Conservation (phyloP, 1,140 invertebrate species). For the Zaprionus nigranus region DNA sequence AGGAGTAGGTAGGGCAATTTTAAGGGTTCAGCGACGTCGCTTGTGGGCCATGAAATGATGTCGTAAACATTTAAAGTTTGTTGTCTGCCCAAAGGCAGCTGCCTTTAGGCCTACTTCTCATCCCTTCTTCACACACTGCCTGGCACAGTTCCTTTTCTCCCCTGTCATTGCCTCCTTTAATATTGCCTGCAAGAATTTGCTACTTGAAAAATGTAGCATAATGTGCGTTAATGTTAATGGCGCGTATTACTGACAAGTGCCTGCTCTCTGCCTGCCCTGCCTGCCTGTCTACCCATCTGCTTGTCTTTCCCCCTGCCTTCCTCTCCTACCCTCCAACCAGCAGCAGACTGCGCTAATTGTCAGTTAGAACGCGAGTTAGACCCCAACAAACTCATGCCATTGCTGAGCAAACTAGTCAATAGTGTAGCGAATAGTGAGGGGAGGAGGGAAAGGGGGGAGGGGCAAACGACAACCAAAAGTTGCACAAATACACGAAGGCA, state of each 20-base stretch:
- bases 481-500: constrained; percentile 19
- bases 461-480: constrained; percentile 47
- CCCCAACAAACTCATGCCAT: constrained; percentile 23
- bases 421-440: background rate
- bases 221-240: constrained; percentile 83
- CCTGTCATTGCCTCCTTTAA: constrained; percentile 9
- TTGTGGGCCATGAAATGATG: constrained; percentile 82
- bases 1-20: constrained; percentile 24
- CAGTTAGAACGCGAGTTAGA: constrained; percentile 21
- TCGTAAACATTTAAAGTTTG: constrained; percentile 83
- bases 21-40: constrained; percentile 66
- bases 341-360: constrained; percentile 68
- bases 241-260: constrained; percentile 83
- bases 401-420: constrained; percentile 48
- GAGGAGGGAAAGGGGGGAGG: background rate
- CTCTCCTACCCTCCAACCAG: too few species aligned
- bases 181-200: constrained; percentile 69
- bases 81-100: constrained; percentile 55
- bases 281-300: background rate
- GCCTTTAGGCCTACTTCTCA: constrained; percentile 6
- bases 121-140: background rate
- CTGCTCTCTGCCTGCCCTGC: constrained; percentile 10
- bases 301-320: background rate
- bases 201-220: constrained; percentile 78
- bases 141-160: background rate